phyloP scores from a whole-genome alignment of 2,797 vertebrate genomes.

The Cuculus canorus region DNA sequence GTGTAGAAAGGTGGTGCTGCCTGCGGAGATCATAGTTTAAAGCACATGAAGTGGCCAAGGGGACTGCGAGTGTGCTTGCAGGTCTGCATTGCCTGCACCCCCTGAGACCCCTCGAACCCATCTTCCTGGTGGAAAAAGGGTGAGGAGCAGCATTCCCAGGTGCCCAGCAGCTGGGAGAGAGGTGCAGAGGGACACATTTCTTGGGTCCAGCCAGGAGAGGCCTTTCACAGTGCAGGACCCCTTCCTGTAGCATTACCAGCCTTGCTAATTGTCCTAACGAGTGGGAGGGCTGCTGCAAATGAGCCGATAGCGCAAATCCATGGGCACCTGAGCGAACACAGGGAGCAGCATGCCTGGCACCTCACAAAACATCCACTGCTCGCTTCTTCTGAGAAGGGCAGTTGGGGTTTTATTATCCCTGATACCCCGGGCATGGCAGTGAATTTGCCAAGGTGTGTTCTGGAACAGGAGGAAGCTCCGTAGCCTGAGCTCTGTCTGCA shows the following conservation, averaged over 20 bases:
- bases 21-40: neutral
- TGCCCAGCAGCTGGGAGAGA: neutral
- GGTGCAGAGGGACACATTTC: neutral
- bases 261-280: neutral
- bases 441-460: neutral
- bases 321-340: neutral
- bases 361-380: neutral
- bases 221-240: neutral
- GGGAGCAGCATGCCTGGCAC: neutral
- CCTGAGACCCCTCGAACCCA: neutral
- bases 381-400: neutral
- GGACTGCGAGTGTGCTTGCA: neutral
- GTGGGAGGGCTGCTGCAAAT: neutral
- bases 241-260: neutral
- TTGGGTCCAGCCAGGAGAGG: neutral
- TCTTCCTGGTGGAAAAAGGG: neutral
- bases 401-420: neutral
- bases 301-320: neutral
- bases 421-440: neutral
- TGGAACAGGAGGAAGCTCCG: neutral
- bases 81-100: no score
- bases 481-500: neutral
- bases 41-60: accelerated
- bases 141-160: accelerated
- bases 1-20: neutral